Evolutionary conservation across 2,113 vertebrate genomes (phyloP), one percentile per base, ranked within the genome.

Genomic region (Erythrocercus mccallii): DNA sequence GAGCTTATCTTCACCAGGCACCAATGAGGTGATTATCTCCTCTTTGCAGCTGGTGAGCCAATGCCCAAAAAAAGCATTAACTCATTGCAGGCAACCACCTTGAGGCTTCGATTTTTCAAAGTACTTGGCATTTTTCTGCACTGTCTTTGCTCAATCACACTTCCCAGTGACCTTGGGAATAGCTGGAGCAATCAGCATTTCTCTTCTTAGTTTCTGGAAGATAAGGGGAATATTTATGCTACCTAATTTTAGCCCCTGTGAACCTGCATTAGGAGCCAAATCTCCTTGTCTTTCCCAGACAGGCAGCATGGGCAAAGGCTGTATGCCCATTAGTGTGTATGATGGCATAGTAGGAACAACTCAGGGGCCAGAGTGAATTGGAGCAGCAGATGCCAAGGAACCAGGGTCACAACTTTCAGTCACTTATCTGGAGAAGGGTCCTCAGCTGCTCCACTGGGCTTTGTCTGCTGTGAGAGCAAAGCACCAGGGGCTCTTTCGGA

Each of bases 201-300:
- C 88, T 90, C 60, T 66, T 19, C 68, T 90, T 47, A 44, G 84
- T 35, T 51, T 72, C 88, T 74, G 76, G 56, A 83, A 88, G 95
- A 96, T 97, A 96, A 90, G 72, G 31, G n/a, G 5, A 12, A 21
- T 88, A 74, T 88, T 86, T 92, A 44, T 62, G 88, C 47, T 17
- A 15, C n/a, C 94, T 97, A 96, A 94, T 93, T 97, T 97, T 97
- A 97, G 83, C 60, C 42, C 51, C 38, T 37, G 54, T 83, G 60
- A 88, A 73, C 60, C n/a, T 90, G 37, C 44, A 37, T 18, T 56
- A 56, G 44, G 15, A 85, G 65, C n/a, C 68, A 33, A 15, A 11
- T 42, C 68, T 70, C 38, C 38, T 30, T 50, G 48, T 51, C 60
- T 71, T 66, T 90, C 35, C 54, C 51, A 70, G 71, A 18, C 3